These are phyloP conservation scores for Drosophila eohydei DNA, from an alignment of 2,888 invertebrate genomes.

Conservation along the genomic window DNA sequence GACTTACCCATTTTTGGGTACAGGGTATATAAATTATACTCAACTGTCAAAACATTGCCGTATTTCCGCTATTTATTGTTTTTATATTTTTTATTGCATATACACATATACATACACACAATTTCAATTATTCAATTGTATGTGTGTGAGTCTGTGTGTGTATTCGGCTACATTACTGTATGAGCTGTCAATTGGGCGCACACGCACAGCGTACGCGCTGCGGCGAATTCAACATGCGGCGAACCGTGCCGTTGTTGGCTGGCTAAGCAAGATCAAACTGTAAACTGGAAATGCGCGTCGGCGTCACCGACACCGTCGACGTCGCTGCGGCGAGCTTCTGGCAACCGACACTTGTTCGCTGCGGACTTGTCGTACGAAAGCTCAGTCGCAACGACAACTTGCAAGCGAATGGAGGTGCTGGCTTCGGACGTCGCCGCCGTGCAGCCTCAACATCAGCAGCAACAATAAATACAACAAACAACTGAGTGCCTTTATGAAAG, in stretches of 20 bases:
- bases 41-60: slow-evolving; percentile 25
- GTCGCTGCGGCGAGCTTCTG: slow-evolving; percentile 28
- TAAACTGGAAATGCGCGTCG: slow-evolving; percentile 66
- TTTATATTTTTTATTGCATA: slow-evolving; percentile 26
- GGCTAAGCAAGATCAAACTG: slow-evolving; percentile 38
- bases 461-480: slow-evolving; percentile 39
- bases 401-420: slow-evolving; percentile 85
- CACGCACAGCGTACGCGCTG: slow-evolving; percentile 36
- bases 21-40: slow-evolving; percentile 40
- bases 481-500: slow-evolving; percentile 66
- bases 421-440: slow-evolving; percentile 76
- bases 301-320: slow-evolving; percentile 16
- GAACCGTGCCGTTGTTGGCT: slow-evolving; percentile 4
- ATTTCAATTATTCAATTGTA: slow-evolving; percentile 49
- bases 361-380: slow-evolving; percentile 68
- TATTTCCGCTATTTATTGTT: slow-evolving; percentile 63
- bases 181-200: slow-evolving; percentile 43
- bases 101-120: slow-evolving; percentile 34
- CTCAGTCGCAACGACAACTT: slow-evolving; percentile 86
- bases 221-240: slow-evolving; percentile 44
- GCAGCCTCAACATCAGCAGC: slow-evolving; percentile 59
- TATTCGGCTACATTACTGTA: background rate
- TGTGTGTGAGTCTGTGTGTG: slow-evolving; percentile 11
- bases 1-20: slow-evolving; percentile 27
- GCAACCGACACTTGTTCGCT: slow-evolving; percentile 82